Conservation (phyloP, 2,113 vertebrate species). For the Leptosomus discolor region DNA sequence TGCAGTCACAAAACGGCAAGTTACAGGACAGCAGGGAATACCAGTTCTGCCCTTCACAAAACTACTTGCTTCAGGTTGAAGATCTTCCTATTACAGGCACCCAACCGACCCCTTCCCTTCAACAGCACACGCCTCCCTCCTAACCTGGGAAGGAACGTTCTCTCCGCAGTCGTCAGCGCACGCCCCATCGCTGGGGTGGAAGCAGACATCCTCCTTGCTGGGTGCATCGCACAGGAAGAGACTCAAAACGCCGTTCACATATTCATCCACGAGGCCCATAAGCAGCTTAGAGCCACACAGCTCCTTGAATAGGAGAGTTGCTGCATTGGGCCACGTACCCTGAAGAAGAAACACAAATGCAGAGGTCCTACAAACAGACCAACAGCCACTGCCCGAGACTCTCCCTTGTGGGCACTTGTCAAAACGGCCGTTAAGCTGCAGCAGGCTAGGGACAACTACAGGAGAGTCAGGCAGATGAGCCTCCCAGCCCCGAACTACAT, state of each 20-base stretch:
- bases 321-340: constrained; percentile 79
- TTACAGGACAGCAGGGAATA: background rate
- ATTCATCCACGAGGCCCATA: constrained; percentile 84
- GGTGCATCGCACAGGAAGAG: constrained; percentile 90
- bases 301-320: constrained; percentile 77
- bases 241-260: constrained; percentile 80
- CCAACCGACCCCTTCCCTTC: background rate
- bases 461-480: background rate
- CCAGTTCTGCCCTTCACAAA: background rate
- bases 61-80: background rate
- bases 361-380: background rate
- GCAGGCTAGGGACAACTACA: background rate
- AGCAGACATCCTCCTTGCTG: constrained; percentile 83
- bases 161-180: constrained; percentile 74
- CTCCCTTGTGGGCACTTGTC: background rate
- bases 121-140: background rate
- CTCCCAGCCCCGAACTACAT: background rate
- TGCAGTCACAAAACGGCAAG: background rate
- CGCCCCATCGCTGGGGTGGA: constrained; percentile 79
- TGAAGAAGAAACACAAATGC: constrained; percentile 54
- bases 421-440: background rate
- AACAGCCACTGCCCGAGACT: background rate
- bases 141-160: constrained; percentile 73
- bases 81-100: background rate
- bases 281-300: constrained; percentile 80